Base-by-base conservation (phyloP, 1,140 invertebrate genomes). In the Penaeus indicus region DNA sequence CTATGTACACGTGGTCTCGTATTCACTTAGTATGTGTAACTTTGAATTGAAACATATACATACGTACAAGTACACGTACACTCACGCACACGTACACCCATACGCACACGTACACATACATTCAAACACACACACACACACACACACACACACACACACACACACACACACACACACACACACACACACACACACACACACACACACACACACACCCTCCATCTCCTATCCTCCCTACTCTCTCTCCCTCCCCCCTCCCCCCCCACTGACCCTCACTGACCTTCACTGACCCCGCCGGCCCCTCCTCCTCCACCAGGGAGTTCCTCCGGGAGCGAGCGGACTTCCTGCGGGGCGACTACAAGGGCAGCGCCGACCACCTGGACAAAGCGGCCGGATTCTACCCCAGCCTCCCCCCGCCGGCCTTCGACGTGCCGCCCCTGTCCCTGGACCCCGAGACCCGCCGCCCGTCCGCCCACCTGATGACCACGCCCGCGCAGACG, bases 271-370 rank as follows among this genome's bases (percentile, higher is more conserved):
- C 11, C 67, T 18, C 67, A 8, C 67, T 1, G 5, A 10, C 67
- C 27, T 7, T 54, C 19, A 54, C 42, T 80, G 25, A 54, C 47
- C 54, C 7, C 5, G 22, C 77, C 32, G 16, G 1, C 63, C 25
- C 75, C 47, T 8, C 27, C 16, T 72, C 38, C 60, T 18, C 13
- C 38, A 32, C 18, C 86, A 88, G 90, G 83, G 90, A 90, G 90
- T 90, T 87, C 83, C 87, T 88, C 47, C 90, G 86, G 5, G 90
- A 90, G 85, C 75, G 90, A 27, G 86, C 88, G 32, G 90, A 90
- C 42, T 88, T 89, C 90, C 82, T 90, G 22, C 84, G 87, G 0
- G 67, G 64, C n/a, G 90, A 90, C 62, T 90, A 88, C 90, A 88
- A 88, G 67, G 86, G 86, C 86, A 87, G 90, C 83, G 90, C 84